Conservation (phyloP, 2,888 invertebrate genomes). For the Drosophila emarginata region DNA sequence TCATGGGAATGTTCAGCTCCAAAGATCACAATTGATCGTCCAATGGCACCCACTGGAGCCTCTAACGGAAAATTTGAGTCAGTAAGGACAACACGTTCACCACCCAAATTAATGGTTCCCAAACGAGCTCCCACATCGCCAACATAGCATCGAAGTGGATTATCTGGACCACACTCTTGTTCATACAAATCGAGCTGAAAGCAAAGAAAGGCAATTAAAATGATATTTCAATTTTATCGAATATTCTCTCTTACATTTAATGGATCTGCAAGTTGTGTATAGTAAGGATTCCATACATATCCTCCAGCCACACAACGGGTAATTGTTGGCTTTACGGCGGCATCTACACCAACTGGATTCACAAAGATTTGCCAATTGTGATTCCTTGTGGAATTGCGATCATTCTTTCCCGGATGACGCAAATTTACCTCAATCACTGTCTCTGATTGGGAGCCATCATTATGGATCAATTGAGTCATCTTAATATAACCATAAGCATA, state of each 20-base stretch:
- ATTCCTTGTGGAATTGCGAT: constrained; percentile 91
- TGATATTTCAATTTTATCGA: background rate
- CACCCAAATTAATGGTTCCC: constrained; percentile 92
- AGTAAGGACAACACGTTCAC: constrained; percentile 88
- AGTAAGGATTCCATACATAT: constrained; percentile 95
- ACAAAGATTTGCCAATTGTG: constrained; percentile 96
- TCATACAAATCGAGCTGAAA: constrained; percentile 90
- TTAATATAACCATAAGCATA: constrained; percentile 93
- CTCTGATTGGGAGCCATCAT: constrained; percentile 93
- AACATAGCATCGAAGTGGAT: constrained; percentile 94
- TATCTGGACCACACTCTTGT: constrained; percentile 93
- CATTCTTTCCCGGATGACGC: constrained; percentile 92
- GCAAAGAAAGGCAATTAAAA: background rate
- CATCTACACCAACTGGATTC: constrained; percentile 95
- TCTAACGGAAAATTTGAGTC: constrained; percentile 95
- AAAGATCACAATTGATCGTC: constrained; percentile 92
- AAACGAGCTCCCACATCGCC: constrained; percentile 94
- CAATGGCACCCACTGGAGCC: constrained; percentile 89
- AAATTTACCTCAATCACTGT: constrained; percentile 95
- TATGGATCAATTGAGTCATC: constrained; percentile 94
- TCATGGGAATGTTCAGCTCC: constrained; percentile 88
- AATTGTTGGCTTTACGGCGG: constrained; percentile 89
- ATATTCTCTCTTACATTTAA: constrained; percentile 87
- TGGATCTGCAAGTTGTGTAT: constrained; percentile 94
- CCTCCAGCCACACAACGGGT: constrained; percentile 95